Evolutionary conservation across 2,888 invertebrate species (phyloP), one percentile per base, ranked within the genome.

Genomic region (Caenorhabditis japonica): DNA sequence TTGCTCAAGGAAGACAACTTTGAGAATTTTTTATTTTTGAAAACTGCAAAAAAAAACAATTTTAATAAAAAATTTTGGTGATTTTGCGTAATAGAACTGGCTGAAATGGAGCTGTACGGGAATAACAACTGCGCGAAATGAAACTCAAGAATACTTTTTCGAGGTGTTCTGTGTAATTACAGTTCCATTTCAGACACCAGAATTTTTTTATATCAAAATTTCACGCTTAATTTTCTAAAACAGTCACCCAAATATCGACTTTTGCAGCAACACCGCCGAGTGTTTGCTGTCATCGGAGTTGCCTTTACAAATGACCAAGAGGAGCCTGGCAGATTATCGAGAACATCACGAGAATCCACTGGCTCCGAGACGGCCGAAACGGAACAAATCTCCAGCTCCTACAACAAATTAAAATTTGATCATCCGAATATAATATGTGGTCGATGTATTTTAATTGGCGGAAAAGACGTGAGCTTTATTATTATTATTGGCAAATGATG

Each of bases 281-380:
- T 85, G 3, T 84, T 85, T 49, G 85, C 84, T 0, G 69, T 86
- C 15, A 69, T 86, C 12, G 84, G 83, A 23, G 80, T 86, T 0
- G 84, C 79, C 4, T 83, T 79, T 56, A 70, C 55, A 49, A 60
- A 60, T 21, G 69, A 51, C 8, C 59, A 68, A 23, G 59, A 43
- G 25, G 55, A 59, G 21, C 51, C 56, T 34, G 68, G 55, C 30
- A 49, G 27, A 51, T 62, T 56, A 8, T 34, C 38, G 2, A 41
- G 60, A 43, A 55, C 53, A 1, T 72, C 66, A 10, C 38, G 66
- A 33, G 72, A 64, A 13, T 66, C 66, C 8, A 47, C 58, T 5
- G 68, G 66, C 47, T 60, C 64, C 0, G 73, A 61, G 15, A n/a
- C 36, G 7, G n/a, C 52, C 4, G 74, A 74, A 23, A 17, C 39